phyloP scores from a whole-genome alignment of 1,140 invertebrate genomes.

The Drosophila micromelanica region DNA sequence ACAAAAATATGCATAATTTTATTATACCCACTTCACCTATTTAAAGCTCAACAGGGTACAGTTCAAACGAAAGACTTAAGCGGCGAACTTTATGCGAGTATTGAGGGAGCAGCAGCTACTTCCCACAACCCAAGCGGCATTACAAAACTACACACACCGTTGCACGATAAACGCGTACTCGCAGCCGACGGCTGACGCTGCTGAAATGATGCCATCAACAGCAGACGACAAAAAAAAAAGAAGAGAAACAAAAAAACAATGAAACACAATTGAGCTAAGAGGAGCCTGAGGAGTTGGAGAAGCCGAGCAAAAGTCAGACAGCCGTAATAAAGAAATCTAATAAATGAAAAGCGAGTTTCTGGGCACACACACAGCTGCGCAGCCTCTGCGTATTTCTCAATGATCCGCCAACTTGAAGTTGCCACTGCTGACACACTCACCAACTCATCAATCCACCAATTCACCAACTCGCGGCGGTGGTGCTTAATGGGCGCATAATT shows the following conservation, averaged over 20 bases:
- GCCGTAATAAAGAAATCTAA: conserved; percentile 54
- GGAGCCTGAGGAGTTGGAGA: conserved; percentile 4
- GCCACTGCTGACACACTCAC: conserved; percentile 43
- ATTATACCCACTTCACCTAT: conserved; percentile 18
- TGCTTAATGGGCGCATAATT: conserved; percentile 71
- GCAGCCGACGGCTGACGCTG: conserved; percentile 63
- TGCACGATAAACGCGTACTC: conserved; percentile 43
- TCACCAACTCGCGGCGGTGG: conserved; percentile 27
- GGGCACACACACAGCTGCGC: conserved; percentile 15
- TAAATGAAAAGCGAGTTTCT: conserved; percentile 46
- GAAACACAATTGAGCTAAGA: conserved; percentile 38
- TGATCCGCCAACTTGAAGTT: conserved; percentile 49
- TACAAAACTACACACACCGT: conserved; percentile 58
- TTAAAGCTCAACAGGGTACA: conserved; percentile 8
- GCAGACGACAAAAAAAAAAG: conserved; percentile 26
- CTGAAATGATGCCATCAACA: conserved; percentile 78
- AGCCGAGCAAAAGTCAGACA: conserved; percentile 42
- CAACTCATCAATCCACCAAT: conserved; percentile 36
- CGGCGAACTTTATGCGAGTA: conserved; percentile 59
- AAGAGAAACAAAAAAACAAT: conserved; percentile 17
- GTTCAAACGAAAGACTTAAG: conserved; percentile 64
- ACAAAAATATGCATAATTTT: background rate
- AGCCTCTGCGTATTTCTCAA: conserved; percentile 44
- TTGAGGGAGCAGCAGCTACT: conserved; percentile 65
- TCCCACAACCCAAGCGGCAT: conserved; percentile 63